Percentiles rank a stretch among this genome's conserved stretches.
Conservation (phyloP, 2,113 vertebrate species). For the Nannobrachium achirus region DNA sequence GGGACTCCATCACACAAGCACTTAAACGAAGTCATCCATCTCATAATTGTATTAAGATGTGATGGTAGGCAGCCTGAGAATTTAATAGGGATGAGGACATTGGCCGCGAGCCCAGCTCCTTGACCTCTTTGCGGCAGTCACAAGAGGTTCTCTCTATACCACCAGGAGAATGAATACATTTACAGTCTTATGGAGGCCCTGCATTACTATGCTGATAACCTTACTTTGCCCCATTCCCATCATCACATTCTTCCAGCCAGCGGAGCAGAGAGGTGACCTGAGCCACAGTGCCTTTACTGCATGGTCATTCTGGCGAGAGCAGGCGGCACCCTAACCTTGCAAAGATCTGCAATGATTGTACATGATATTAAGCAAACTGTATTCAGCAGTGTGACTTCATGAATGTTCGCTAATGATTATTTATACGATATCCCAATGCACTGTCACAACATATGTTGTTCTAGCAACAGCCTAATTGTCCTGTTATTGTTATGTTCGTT, state of each 20-base stretch:
- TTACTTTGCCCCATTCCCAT: slow-evolving; percentile 26
- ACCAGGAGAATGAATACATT: slow-evolving; percentile 29
- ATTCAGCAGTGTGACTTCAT: no score
- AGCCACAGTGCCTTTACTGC: slow-evolving; percentile 18
- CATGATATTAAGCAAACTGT: background rate
- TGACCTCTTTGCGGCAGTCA: slow-evolving; percentile 48
- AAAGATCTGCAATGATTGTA: slow-evolving; percentile 32
- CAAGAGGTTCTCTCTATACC: slow-evolving; percentile 7
- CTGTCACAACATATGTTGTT: no score
- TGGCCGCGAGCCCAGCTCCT: slow-evolving; percentile 48
- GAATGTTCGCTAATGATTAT: no score
- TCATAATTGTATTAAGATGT: slow-evolving; percentile 36
- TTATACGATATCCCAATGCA: no score
- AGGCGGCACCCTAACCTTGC: slow-evolving; percentile 34
- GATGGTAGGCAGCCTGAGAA: slow-evolving; percentile 34
- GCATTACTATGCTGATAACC: slow-evolving; percentile 32
- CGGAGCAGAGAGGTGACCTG: slow-evolving; percentile 65
- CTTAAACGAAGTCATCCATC: slow-evolving; percentile 15
- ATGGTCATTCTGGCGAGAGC: slow-evolving; percentile 11
- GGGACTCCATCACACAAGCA: slow-evolving; percentile 39
- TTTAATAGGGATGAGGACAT: slow-evolving; percentile 35
- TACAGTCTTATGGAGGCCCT: slow-evolving; percentile 2
- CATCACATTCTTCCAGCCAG: slow-evolving; percentile 47
- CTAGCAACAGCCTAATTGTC: no score
- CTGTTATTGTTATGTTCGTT: no score